Evolutionary conservation across 2,888 invertebrate genomes (phyloP).

Genomic region (Cybosia mesomella): DNA sequence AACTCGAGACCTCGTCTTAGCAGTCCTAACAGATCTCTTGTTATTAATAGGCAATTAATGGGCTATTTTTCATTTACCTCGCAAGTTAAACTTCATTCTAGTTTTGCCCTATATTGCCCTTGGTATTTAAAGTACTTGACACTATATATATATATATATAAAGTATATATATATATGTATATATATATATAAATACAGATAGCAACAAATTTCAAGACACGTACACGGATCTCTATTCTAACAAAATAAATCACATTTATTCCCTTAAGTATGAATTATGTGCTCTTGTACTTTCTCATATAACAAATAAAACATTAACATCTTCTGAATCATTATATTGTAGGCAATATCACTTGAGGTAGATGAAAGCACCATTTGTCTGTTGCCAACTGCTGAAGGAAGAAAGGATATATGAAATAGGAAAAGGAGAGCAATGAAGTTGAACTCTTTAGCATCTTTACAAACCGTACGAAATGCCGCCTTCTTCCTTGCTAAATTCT

Average conservation of each 20-base stretch:
- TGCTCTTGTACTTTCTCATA: slow-evolving; percentile 45
- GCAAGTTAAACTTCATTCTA: not conserved
- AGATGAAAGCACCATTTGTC: not conserved
- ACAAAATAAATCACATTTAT: slow-evolving; percentile 59
- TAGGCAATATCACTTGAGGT: not conserved
- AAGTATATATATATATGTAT: too few species aligned
- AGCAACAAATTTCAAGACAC: slow-evolving; percentile 23
- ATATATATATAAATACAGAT: too few species aligned
- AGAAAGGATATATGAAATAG: too few species aligned
- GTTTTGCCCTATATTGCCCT: not conserved
- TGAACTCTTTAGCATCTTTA: too few species aligned
- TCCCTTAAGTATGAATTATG: slow-evolving; percentile 51
- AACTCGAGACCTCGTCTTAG: too few species aligned
- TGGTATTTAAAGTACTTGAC: too few species aligned
- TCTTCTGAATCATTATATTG: slow-evolving; percentile 47
- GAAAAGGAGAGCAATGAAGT: too few species aligned
- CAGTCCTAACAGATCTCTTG: too few species aligned
- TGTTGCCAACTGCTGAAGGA: not conserved
- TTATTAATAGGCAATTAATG: too few species aligned
- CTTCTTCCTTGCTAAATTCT: too few species aligned
- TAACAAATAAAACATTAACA: slow-evolving; percentile 58
- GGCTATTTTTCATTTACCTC: too few species aligned
- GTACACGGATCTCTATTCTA: slow-evolving; percentile 31
- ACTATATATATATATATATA: too few species aligned
- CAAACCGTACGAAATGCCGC: not conserved